Base-by-base conservation (phyloP, 2,888 invertebrate species). In the Pseudococcus jackbeardsleyi region DNA sequence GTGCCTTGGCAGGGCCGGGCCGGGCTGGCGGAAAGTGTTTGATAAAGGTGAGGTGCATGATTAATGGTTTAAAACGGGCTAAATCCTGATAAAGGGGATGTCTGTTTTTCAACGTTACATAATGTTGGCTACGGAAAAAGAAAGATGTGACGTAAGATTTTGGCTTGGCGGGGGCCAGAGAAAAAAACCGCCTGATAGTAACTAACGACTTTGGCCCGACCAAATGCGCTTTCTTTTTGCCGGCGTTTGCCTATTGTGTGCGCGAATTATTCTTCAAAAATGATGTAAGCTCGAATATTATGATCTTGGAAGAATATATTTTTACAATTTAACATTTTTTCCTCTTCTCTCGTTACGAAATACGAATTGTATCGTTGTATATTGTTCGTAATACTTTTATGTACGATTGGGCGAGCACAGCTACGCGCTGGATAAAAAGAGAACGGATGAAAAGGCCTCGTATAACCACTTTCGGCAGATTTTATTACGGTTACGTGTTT, bases 61-160 rank as follows among this genome's bases (percentile, higher is more conserved):
- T 79, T 79, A 79, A 79, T 79, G 79, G 42, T 79, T 42, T 42
- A 42, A 42, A 79, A 11, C 79, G 79, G 79, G 79, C 42, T 79
- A 79, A 79, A 79, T 79, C 79, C 79, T 79, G 79, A 79, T 79
- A 79, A 79, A 79, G 79, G 79, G 42, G 42, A 79, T 79, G 79
- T 79, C 79, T 79, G 79, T 79, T 79, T 79, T 79, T 79, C 79
- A 79, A 79, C 79, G 79, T 79, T 79, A 79, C 79, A 79, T 79
- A 79, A 79, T 42, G 79, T 79, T 79, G 42, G 79, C 42, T 42
- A n/a, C 8, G 17, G 79, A 79, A 79, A 79, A 79, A 79, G 79
- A 79, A 79, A 79, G 79, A 79, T 79, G 79, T 42, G 79, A 79
- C 79, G 79, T 79, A 79, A 42, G 79, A 79, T 46, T 42, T 46